Evolutionary conservation across 2,888 invertebrate genomes (phyloP).

Genomic region (Drosophila affinis): DNA sequence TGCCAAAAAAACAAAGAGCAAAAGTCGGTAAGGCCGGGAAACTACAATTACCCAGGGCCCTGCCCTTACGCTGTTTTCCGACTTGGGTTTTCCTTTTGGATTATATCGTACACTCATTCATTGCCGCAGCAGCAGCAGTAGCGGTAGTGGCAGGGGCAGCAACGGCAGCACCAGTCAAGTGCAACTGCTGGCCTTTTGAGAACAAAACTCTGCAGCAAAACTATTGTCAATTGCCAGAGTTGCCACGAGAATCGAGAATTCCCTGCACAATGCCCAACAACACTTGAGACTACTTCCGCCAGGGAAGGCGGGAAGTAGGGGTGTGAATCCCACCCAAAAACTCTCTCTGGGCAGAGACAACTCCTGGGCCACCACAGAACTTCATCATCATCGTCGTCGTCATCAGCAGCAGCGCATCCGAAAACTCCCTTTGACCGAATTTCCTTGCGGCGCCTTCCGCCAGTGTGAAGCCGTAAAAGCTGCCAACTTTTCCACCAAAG

Average conservation of each 20-base stretch:
- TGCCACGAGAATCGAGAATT: slow-evolving; percentile 22
- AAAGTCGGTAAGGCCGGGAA: slow-evolving; percentile 32
- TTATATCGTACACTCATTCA: slow-evolving; percentile 32
- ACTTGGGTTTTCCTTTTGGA: slow-evolving; percentile 20
- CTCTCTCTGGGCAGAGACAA: neutral
- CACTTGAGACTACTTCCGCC: slow-evolving; percentile 28
- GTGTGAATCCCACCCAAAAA: slow-evolving; percentile 20
- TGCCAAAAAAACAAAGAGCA: slow-evolving; percentile 31
- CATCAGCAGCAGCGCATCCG: neutral
- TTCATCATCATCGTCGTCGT: slow-evolving; percentile 36
- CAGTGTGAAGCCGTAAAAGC: slow-evolving; percentile 50
- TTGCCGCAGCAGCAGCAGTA: neutral
- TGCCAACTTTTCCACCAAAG: slow-evolving; percentile 66
- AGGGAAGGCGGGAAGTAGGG: neutral
- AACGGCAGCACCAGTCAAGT: slow-evolving; percentile 27
- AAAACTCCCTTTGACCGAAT: slow-evolving; percentile 62
- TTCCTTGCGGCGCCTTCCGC: slow-evolving; percentile 51
- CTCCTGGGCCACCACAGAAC: slow-evolving; percentile 44
- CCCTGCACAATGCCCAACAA: slow-evolving; percentile 44
- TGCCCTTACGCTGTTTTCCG: slow-evolving; percentile 28
- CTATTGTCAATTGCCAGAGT: slow-evolving; percentile 62
- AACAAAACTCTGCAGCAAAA: slow-evolving; percentile 45
- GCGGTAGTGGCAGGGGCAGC: too few relatives aligned
- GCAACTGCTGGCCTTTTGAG: slow-evolving; percentile 38
- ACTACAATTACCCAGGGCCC: slow-evolving; percentile 41